A percentile compares a stretch with the other conserved stretches of the same genome.
phyloP scores from a whole-genome alignment of 2,113 vertebrate genomes.

The Cheilinus undulatus region DNA sequence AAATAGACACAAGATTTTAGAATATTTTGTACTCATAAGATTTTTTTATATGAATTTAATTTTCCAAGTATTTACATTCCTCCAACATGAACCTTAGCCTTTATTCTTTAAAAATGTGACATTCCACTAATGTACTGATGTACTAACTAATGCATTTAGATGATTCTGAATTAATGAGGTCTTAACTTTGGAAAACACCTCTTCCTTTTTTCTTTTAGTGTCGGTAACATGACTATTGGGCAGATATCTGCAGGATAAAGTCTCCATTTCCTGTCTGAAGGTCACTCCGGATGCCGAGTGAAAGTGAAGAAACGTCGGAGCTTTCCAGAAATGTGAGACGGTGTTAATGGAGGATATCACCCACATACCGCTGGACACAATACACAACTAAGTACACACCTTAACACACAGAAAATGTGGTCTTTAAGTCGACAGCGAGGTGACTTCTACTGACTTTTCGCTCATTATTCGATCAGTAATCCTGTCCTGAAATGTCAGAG shows the following conservation, averaged over 20 bases:
- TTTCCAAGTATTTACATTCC: no score
- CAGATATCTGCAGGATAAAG: neutral
- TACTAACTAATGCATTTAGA: no score
- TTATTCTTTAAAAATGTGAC: no score
- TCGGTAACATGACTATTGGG: no score
- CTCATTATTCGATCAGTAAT: neutral
- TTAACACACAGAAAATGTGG: neutral
- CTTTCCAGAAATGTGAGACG: conserved; percentile 1
- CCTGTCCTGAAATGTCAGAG: conserved; percentile 1
- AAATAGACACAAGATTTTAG: no score
- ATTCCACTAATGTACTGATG: no score
- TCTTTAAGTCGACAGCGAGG: neutral
- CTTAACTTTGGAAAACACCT: no score
- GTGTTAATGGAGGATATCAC: conserved; percentile 18
- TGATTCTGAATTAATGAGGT: no score
- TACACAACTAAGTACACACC: neutral
- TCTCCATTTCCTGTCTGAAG: neutral
- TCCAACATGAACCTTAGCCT: no score
- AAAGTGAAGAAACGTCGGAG: neutral
- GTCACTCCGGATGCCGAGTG: neutral
- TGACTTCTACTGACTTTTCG: neutral
- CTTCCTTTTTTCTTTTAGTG: no score
- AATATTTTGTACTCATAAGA: no score
- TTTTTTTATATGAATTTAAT: no score
- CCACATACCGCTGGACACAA: neutral